These are phyloP conservation scores for Sarcoramphus papa DNA, from an alignment of 2,797 vertebrate genomes.

Conservation along the genomic window DNA sequence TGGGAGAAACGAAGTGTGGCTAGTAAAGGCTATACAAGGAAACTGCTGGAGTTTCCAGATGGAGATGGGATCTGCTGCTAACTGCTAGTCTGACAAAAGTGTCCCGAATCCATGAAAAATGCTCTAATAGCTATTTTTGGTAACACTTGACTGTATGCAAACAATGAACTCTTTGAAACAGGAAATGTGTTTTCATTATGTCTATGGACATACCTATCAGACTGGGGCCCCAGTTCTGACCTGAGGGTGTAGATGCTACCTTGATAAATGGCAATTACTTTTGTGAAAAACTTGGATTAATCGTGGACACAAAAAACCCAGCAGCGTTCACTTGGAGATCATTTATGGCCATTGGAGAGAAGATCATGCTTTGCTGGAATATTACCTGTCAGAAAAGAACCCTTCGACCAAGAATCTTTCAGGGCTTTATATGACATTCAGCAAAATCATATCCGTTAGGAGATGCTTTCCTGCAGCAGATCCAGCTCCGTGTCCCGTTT, in stretches of 20 bases:
- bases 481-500: slow-evolving; percentile 32
- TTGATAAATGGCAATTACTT: slow-evolving; percentile 37
- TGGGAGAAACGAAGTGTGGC: background rate
- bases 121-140: background rate
- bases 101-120: background rate
- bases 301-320: background rate
- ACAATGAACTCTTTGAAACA: background rate
- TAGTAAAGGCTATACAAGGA: background rate
- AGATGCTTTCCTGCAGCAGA: slow-evolving; percentile 47
- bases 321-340: background rate
- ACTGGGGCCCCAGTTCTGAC: background rate
- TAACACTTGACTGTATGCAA: background rate
- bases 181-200: slow-evolving; percentile 12
- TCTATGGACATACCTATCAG: background rate
- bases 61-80: background rate
- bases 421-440: slow-evolving; percentile 21
- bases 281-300: slow-evolving; percentile 5
- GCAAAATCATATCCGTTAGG: slow-evolving; percentile 42
- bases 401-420: slow-evolving; percentile 20
- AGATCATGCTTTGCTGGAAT: background rate
- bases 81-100: background rate
- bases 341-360: slow-evolving; percentile 8
- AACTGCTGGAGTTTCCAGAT: background rate
- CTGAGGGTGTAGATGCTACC: background rate
- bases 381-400: slow-evolving; percentile 51